Conservation (phyloP, 2,888 invertebrate genomes). For the Autographa pulchrina region DNA sequence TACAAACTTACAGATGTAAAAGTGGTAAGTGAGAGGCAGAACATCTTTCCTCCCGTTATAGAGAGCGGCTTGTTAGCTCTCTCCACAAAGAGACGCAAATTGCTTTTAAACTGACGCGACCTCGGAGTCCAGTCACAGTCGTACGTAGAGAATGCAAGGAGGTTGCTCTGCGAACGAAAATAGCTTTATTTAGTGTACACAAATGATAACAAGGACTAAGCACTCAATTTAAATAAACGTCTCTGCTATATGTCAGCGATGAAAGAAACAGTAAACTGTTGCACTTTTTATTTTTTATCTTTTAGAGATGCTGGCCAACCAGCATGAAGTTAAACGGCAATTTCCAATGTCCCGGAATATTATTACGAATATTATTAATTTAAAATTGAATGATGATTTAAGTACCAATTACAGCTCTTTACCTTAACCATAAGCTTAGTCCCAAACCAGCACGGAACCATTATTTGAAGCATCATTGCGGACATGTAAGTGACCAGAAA, state of each 20-base stretch:
- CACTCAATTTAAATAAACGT: neutral
- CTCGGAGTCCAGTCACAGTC: conserved; percentile 75
- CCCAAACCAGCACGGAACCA: conserved; percentile 80
- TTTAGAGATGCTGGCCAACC: no score
- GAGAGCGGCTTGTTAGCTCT: conserved; percentile 73
- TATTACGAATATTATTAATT: no score
- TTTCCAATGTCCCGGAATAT: no score
- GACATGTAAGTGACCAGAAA: conserved; percentile 74
- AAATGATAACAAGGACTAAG: neutral
- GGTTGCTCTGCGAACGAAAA: conserved; percentile 69
- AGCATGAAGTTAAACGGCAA: no score
- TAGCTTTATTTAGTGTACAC: conserved; percentile 1
- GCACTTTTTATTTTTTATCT: conserved; percentile 7
- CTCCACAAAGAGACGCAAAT: conserved; percentile 73
- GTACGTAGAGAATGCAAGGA: conserved; percentile 72
- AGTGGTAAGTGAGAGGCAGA: conserved; percentile 74
- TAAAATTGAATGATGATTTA: no score
- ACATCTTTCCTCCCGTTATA: conserved; percentile 78
- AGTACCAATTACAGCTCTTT: conserved; percentile 4
- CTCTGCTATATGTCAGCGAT: neutral
- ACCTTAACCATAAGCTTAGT: conserved; percentile 75
- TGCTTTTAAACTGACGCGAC: conserved; percentile 74
- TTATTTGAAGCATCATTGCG: conserved; percentile 73
- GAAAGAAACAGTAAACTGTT: neutral
- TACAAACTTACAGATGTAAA: conserved; percentile 76